A percentile compares a stretch with the other conserved stretches of the same genome.
These are phyloP conservation scores for Chlorops oryzae DNA, from an alignment of 1,140 invertebrate species.

Conservation along the genomic window DNA sequence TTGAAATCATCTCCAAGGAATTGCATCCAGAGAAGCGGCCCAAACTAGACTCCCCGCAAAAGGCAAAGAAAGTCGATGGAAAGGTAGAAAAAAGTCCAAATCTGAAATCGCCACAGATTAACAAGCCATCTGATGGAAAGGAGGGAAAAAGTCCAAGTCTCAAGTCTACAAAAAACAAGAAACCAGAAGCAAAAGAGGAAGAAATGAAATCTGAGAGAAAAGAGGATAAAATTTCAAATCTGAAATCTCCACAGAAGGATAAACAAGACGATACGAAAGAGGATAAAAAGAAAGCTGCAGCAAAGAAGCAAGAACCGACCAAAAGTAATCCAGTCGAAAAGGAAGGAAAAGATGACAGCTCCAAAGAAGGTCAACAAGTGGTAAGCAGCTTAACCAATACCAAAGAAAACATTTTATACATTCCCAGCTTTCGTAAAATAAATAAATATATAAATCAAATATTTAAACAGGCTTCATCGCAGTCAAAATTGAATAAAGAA, in stretches of 20 bases:
- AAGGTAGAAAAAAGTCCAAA: not conserved
- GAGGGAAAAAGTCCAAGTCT: not conserved
- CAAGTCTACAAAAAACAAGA: not conserved
- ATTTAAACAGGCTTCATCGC: not conserved
- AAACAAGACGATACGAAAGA: not conserved
- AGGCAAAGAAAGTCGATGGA: not conserved
- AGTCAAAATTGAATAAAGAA: too few relatives aligned
- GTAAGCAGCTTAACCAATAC: not conserved
- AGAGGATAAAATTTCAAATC: not conserved
- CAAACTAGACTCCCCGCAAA: conserved; percentile 14
- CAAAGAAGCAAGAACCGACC: not conserved
- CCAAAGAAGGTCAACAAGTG: not conserved
- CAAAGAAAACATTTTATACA: not conserved
- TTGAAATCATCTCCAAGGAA: conserved; percentile 22
- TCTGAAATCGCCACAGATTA: not conserved
- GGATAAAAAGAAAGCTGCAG: not conserved
- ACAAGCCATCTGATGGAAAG: not conserved
- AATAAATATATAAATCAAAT: too few relatives aligned
- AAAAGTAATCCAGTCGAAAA: not conserved
- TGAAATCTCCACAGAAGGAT: not conserved
- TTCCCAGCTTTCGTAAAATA: too few relatives aligned
- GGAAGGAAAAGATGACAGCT: not conserved
- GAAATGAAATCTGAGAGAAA: not conserved
- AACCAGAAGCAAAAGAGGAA: not conserved
- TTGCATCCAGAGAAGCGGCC: conserved; percentile 29